Percentiles rank a stretch among this genome's conserved stretches.
These are phyloP conservation scores for Drosophila navojoa DNA, from an alignment of 1,140 invertebrate genomes.

Conservation along the genomic window DNA sequence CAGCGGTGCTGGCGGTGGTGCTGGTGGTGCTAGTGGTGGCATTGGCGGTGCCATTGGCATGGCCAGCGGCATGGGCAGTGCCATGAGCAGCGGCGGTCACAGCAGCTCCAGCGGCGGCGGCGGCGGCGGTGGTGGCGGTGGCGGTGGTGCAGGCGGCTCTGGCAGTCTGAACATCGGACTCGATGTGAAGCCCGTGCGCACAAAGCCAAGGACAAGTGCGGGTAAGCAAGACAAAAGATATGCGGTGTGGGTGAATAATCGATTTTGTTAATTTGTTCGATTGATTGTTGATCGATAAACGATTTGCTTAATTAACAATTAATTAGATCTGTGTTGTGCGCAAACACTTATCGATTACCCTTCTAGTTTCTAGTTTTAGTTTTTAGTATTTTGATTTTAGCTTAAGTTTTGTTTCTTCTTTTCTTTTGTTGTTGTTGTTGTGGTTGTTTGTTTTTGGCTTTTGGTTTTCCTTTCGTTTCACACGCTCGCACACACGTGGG, in stretches of 20 bases:
- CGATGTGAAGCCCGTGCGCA: slow-evolving; percentile 81
- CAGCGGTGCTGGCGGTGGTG: slow-evolving; percentile 8
- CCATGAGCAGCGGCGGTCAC: slow-evolving; percentile 26
- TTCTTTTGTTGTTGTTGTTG: too few relatives aligned
- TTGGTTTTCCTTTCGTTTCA: slow-evolving; percentile 45
- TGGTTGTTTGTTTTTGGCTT: slow-evolving; percentile 12
- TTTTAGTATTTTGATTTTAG: slow-evolving; percentile 29
- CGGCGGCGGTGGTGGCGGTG: slow-evolving; percentile 17
- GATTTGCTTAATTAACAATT: slow-evolving; percentile 50
- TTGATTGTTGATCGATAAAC: slow-evolving; percentile 39
- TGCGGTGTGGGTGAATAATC: slow-evolving; percentile 83
- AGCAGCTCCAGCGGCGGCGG: slow-evolving; percentile 40
- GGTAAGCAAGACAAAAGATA: slow-evolving; percentile 84
- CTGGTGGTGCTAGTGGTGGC: neutral
- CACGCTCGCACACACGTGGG: slow-evolving; percentile 72
- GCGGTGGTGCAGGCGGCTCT: neutral
- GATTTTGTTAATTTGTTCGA: slow-evolving; percentile 44
- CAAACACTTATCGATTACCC: slow-evolving; percentile 56
- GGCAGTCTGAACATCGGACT: slow-evolving; percentile 24
- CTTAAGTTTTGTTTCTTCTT: slow-evolving; percentile 24
- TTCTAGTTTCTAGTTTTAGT: slow-evolving; percentile 45
- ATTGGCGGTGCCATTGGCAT: slow-evolving; percentile 9
- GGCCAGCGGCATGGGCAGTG: slow-evolving; percentile 48
- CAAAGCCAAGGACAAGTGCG: slow-evolving; percentile 83
- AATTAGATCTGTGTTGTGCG: slow-evolving; percentile 43